A percentile compares a stretch with the other conserved stretches of the same genome.
Conservation (phyloP, 2,113 vertebrate species). For the Ia io region DNA sequence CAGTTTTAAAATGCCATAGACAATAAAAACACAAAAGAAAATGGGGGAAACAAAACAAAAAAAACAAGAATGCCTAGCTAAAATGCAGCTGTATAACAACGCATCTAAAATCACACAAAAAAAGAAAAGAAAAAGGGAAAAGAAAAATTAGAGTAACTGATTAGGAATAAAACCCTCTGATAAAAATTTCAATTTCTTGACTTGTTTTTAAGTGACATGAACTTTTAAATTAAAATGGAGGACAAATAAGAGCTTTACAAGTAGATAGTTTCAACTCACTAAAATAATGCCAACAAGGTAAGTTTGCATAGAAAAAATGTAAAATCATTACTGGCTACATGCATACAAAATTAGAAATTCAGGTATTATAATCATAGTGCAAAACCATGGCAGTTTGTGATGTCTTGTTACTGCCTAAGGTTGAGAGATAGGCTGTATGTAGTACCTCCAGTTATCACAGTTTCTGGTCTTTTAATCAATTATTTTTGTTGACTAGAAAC, state of each 20-base stretch:
- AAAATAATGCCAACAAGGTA: constrained; percentile 88
- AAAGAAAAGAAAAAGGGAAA: constrained; percentile 78
- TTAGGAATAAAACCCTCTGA: constrained; percentile 77
- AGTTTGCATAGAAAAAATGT: constrained; percentile 87
- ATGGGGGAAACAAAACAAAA: constrained; percentile 44
- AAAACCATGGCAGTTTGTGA: constrained; percentile 87
- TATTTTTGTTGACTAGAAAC: constrained; percentile 81
- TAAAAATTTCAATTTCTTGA: constrained; percentile 78
- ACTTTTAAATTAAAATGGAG: constrained; percentile 82
- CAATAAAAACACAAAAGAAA: constrained; percentile 60
- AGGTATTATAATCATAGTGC: constrained; percentile 92
- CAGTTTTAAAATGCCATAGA: constrained; percentile 76
- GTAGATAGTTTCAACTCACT: constrained; percentile 80
- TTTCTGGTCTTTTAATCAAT: constrained; percentile 87
- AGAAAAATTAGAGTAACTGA: constrained; percentile 75
- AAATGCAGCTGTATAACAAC: constrained; percentile 79
- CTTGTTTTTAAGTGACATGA: constrained; percentile 80
- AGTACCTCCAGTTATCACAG: constrained; percentile 86
- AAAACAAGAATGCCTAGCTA: constrained; percentile 73
- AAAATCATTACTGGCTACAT: constrained; percentile 89
- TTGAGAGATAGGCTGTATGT: constrained; percentile 80
- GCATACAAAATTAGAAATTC: constrained; percentile 86
- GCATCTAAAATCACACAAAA: constrained; percentile 80
- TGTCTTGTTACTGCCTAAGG: constrained; percentile 79
- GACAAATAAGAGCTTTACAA: constrained; percentile 79